Base-by-base conservation (phyloP, 2,797 vertebrate genomes). In the Microctenopoma stevenorrisi region DNA sequence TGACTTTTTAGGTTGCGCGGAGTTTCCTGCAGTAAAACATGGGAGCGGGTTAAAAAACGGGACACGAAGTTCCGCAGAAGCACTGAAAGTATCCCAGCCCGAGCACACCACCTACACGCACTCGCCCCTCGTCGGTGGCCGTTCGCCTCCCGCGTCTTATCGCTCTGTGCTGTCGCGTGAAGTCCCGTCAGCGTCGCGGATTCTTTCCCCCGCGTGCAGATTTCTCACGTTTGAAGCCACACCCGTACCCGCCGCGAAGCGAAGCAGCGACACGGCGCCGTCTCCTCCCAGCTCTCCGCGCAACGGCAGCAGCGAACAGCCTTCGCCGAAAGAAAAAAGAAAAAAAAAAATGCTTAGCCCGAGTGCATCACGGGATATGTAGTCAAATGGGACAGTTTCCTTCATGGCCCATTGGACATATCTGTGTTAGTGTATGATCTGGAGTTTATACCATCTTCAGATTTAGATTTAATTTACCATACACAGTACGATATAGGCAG, bases 151-250 rank as follows among this genome's bases (percentile, higher is more conserved):
- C 12, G 3, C 52, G 43, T 5, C 40, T 10, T 26, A 1, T 40
- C 3, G 38, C 9, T 13, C 7, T 44, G n/a, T 54, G 9, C 4
- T 15, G 30, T 9, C 43, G 40, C 14, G 42, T 46, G 46, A 85
- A 46, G 61, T 26, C 54, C 40, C 18, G 5, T 5, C 48, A 57
- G 78, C 71, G 75, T 64, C 63, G 33, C 67, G 65, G 79, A 81
- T 86, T 90, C 73, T 80, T 85, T 65, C n/a, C 66, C 69, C 76
- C 47, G 73, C 73, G 84, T 85, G 78, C 79, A 89, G 90, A 91
- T 94, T 91, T 91, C 73, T 87, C 85, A 84, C 84, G 76, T 90
- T 86, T 82, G 70, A 83, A 89, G 90, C 94, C 94, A 95, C 94
- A 93, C 94, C 94, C 94, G 93, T 12, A 77, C 74, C 81, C 68